Conservation (phyloP, 2,113 vertebrate genomes). For the Ariopsis seemanni region DNA sequence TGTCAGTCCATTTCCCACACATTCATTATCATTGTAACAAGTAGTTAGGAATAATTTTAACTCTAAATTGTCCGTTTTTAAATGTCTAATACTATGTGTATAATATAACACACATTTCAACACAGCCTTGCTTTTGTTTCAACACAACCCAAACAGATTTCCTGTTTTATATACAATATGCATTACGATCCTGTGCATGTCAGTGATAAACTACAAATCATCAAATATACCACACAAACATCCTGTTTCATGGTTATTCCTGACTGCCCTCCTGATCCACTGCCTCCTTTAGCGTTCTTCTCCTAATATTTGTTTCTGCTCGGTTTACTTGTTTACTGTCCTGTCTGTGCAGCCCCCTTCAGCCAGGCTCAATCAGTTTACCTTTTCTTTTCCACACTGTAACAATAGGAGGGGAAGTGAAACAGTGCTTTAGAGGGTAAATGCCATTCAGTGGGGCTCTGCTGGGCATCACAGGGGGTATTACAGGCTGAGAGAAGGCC, state of each 20-base stretch:
- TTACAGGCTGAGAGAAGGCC: slow-evolving; percentile 60
- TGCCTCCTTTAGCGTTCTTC: neutral
- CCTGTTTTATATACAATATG: too few species aligned
- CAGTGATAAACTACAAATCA: neutral
- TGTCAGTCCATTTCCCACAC: neutral
- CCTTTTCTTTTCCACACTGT: slow-evolving; percentile 43
- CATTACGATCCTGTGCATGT: neutral
- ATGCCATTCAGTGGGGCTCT: slow-evolving; percentile 20
- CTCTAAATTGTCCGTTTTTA: neutral
- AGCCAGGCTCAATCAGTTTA: slow-evolving; percentile 33
- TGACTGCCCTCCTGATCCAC: neutral
- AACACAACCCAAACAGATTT: neutral
- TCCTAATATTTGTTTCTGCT: slow-evolving; percentile 44
- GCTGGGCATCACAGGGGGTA: slow-evolving; percentile 41
- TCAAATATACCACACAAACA: neutral
- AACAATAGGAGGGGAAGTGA: slow-evolving; percentile 49
- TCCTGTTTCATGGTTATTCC: neutral
- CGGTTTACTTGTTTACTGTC: slow-evolving; percentile 28
- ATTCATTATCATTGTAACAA: neutral
- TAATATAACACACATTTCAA: neutral
- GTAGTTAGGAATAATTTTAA: neutral
- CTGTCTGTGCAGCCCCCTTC: slow-evolving; percentile 28
- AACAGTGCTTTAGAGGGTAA: slow-evolving; percentile 47
- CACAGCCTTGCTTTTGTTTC: neutral
- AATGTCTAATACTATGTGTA: neutral